Conservation (phyloP, 2,113 vertebrate genomes). For the Xyliphius kryptos region DNA sequence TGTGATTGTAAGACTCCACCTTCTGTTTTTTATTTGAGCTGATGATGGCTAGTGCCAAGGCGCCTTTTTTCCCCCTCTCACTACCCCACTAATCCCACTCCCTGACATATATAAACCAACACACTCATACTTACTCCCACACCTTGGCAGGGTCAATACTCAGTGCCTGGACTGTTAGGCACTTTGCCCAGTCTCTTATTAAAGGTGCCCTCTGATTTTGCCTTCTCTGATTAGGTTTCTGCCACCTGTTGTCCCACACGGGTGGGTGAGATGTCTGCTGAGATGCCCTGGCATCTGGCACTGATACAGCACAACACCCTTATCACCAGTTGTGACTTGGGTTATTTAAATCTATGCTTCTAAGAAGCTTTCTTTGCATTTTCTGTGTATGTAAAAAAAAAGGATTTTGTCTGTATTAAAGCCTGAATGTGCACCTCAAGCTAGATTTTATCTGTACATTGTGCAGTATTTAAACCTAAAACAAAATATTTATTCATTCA, state of each 20-base stretch:
- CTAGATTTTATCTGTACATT: too few relatives aligned
- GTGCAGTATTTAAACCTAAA: too few relatives aligned
- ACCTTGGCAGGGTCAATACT: slow-evolving; percentile 15
- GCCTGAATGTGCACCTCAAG: too few relatives aligned
- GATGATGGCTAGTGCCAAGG: slow-evolving; percentile 50
- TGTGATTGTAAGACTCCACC: slow-evolving; percentile 55
- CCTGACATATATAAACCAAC: slow-evolving; percentile 14
- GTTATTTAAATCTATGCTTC: slow-evolving; percentile 19
- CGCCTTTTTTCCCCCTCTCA: slow-evolving; percentile 6
- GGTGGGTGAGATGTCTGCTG: slow-evolving; percentile 34
- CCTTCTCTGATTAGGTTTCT: slow-evolving; percentile 63
- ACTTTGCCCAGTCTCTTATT: slow-evolving; percentile 52
- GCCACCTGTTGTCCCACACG: slow-evolving; percentile 67
- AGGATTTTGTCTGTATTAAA: too few relatives aligned
- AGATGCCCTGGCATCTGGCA: slow-evolving; percentile 57
- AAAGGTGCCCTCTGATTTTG: slow-evolving; percentile 51
- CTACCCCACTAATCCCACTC: slow-evolving; percentile 22
- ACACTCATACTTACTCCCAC: slow-evolving; percentile 23
- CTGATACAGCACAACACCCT: slow-evolving; percentile 6
- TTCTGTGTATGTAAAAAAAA: neutral
- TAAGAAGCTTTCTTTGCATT: slow-evolving; percentile 4
- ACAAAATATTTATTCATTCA: too few relatives aligned
- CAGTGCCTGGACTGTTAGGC: slow-evolving; percentile 36
- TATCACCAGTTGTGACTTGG: slow-evolving; percentile 3
- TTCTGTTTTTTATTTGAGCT: slow-evolving; percentile 58